phyloP scores from a whole-genome alignment of 2,888 invertebrate genomes.

The Psylliodes chrysocephalus region DNA sequence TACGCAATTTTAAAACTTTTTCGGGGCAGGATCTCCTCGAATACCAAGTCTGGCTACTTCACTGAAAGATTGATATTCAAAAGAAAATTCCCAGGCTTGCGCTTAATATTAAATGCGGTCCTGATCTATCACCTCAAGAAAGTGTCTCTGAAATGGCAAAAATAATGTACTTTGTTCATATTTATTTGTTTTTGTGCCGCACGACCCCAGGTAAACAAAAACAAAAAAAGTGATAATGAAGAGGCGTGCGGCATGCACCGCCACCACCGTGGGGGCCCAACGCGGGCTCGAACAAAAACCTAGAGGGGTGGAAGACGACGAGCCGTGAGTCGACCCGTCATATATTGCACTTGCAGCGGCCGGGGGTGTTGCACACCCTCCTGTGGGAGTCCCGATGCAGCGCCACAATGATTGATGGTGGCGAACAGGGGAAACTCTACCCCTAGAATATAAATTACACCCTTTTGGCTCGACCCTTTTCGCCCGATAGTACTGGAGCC shows the following conservation, averaged over 20 bases:
- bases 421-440: slow-evolving; percentile 61
- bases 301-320: slow-evolving; percentile 37
- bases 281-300: background rate
- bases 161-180: too few species aligned
- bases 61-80: too few species aligned
- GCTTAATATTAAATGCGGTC: too few species aligned
- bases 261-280: background rate
- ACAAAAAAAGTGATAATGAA: slow-evolving; percentile 7
- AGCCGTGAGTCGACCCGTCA: slow-evolving; percentile 53
- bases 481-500: slow-evolving; percentile 29
- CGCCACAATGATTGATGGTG: slow-evolving; percentile 64
- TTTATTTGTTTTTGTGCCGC: too few species aligned
- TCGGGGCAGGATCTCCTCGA: too few species aligned
- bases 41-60: too few species aligned
- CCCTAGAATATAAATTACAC: slow-evolving; percentile 64
- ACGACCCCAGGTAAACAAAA: slow-evolving; percentile 23
- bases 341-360: slow-evolving; percentile 60
- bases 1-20: too few species aligned
- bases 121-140: too few species aligned
- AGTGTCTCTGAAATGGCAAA: too few species aligned
- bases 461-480: slow-evolving; percentile 57
- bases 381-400: slow-evolving; percentile 53
- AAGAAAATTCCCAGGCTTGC: too few species aligned
- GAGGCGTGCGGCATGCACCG: slow-evolving; percentile 14
- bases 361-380: slow-evolving; percentile 50